These are phyloP conservation scores for Acrocephalus kingi DNA, from an alignment of 2,113 vertebrate genomes.

Conservation along the genomic window DNA sequence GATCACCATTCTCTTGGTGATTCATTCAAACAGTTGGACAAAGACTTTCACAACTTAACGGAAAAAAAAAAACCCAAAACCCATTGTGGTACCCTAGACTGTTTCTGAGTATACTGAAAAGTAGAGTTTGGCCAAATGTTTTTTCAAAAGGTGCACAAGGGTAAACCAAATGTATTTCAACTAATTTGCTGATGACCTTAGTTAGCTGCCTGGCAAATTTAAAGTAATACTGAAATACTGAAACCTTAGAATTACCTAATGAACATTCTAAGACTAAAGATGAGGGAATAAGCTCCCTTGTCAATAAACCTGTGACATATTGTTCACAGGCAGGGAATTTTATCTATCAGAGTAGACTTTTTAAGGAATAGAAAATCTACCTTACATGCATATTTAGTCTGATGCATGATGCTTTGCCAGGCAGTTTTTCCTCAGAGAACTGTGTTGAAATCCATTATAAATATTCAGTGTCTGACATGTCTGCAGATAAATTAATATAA, in stretches of 20 bases:
- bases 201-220: not conserved
- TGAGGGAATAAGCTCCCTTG: not conserved
- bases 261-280: not conserved
- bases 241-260: not conserved
- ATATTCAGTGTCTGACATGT: constrained; percentile 12
- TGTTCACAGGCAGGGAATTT: not conserved
- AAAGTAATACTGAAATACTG: not conserved
- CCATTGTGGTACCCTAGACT: not conserved
- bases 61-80: not conserved
- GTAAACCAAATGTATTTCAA: not conserved
- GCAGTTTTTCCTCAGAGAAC: not conserved
- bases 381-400: not conserved
- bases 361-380: not conserved
- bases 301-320: not conserved
- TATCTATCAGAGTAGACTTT: not conserved
- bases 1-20: not conserved
- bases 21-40: not conserved
- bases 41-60: not conserved
- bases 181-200: not conserved
- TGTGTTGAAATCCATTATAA: constrained; percentile 3
- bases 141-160: not conserved
- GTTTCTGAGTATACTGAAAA: not conserved
- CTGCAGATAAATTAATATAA: constrained; percentile 25
- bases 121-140: not conserved
- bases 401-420: not conserved